Evolutionary conservation across 2,888 invertebrate genomes (phyloP).

Genomic region (Eucera pruinosa): DNA sequence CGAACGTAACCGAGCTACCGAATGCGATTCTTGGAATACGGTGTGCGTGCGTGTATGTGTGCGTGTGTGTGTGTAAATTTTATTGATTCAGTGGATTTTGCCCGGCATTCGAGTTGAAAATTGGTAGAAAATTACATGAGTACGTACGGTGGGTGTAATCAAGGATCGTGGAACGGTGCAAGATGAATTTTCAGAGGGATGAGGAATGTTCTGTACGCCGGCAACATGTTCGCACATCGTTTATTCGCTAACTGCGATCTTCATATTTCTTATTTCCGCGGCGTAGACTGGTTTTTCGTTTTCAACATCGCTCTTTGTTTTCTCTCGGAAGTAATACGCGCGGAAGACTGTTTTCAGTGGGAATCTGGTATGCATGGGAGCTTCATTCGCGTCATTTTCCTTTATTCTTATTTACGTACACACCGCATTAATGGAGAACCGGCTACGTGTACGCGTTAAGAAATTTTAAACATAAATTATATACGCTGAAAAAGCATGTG

Average conservation of each 20-base stretch:
- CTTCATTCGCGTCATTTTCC: neutral
- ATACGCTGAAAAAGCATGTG: neutral
- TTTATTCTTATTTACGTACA: neutral
- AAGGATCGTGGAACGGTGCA: neutral
- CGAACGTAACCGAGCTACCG: slow-evolving; percentile 22
- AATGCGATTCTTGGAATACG: neutral
- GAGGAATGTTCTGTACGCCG: neutral
- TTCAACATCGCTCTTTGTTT: neutral
- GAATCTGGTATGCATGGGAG: neutral
- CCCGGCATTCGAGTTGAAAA: neutral
- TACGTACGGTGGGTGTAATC: neutral
- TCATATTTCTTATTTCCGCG: slow-evolving; percentile 1
- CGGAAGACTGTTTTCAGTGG: neutral
- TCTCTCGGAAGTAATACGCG: neutral
- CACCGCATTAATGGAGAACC: neutral
- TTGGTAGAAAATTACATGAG: slow-evolving; percentile 2
- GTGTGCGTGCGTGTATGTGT: too few species aligned
- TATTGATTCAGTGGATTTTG: slow-evolving; percentile 12
- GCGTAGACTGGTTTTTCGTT: neutral
- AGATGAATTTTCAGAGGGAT: neutral
- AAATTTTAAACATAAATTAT: neutral
- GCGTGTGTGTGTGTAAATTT: neutral
- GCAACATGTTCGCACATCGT: neutral
- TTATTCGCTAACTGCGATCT: slow-evolving; percentile 1
- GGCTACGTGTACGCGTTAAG: neutral